Evolutionary conservation across 2,113 vertebrate genomes (phyloP).

Genomic region (Microcebus griseorufus): DNA sequence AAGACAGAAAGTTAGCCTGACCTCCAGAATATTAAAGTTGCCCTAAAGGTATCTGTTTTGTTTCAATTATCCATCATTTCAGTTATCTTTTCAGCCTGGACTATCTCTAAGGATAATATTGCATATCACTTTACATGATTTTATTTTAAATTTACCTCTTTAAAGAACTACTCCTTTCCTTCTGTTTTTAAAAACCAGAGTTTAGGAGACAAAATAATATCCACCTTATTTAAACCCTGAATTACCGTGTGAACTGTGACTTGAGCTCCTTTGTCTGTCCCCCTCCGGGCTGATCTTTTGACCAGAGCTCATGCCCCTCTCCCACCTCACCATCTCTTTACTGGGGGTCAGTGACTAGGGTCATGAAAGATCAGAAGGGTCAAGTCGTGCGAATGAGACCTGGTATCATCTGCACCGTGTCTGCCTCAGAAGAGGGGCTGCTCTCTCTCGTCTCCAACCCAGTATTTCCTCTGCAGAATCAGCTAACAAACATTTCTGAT

Average conservation of each 20-base stretch:
- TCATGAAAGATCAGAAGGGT: neutral
- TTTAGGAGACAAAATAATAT: neutral
- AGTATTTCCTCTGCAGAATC: neutral
- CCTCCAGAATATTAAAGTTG: neutral
- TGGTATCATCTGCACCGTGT: neutral
- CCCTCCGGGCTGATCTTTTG: neutral
- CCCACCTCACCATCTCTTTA: neutral
- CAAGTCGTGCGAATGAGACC: neutral
- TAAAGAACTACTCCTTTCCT: neutral
- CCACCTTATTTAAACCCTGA: neutral
- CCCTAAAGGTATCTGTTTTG: neutral
- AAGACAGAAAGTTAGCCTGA: neutral
- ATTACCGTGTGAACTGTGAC: neutral
- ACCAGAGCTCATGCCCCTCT: neutral
- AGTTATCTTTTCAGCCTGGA: neutral
- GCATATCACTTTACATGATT: neutral
- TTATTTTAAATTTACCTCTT: neutral
- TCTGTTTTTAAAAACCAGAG: neutral
- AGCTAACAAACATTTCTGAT: neutral
- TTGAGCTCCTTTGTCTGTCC: neutral
- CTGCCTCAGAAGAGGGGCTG: neutral
- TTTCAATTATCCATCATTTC: neutral
- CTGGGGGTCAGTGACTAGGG: neutral
- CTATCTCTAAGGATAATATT: neutral
- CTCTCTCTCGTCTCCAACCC: rapidly evolving